Evolutionary conservation across 2,888 invertebrate genomes (phyloP).

Genomic region (Chalcis sispes): DNA sequence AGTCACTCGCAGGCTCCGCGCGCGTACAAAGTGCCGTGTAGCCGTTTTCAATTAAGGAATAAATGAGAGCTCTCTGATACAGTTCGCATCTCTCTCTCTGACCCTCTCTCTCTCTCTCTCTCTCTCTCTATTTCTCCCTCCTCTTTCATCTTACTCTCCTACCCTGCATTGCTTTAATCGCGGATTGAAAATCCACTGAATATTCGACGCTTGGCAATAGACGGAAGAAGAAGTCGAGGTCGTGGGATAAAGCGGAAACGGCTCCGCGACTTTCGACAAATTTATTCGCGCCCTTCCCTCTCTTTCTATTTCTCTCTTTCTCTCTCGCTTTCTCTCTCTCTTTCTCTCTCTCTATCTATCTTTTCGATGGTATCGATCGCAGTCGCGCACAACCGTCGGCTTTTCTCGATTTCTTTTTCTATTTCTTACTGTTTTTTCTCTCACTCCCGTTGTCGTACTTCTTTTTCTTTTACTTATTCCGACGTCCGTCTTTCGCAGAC

Average conservation of each 20-base stretch:
- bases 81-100: slow-evolving; percentile 20
- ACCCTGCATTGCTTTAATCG: slow-evolving; percentile 35
- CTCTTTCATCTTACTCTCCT: neutral
- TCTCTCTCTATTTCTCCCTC: slow-evolving; percentile 12
- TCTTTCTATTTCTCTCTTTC: slow-evolving; percentile 38
- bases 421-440: neutral
- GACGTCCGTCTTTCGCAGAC: slow-evolving; percentile 47
- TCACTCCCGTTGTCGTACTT: neutral
- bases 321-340: slow-evolving; percentile 39
- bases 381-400: slow-evolving; percentile 35
- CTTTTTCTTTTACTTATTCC: slow-evolving; percentile 16
- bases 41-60: slow-evolving; percentile 49
- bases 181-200: slow-evolving; percentile 55
- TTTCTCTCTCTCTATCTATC: slow-evolving; percentile 42
- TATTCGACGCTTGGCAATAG: slow-evolving; percentile 40
- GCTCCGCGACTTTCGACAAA: slow-evolving; percentile 69
- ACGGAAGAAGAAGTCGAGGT: slow-evolving; percentile 37
- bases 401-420: slow-evolving; percentile 41
- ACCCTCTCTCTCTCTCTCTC: neutral
- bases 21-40: slow-evolving; percentile 11
- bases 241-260: slow-evolving; percentile 62
- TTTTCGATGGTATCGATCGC: slow-evolving; percentile 69
- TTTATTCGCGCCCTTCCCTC: slow-evolving; percentile 67
- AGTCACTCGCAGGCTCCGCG: neutral
- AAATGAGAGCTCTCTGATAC: slow-evolving; percentile 39